Conservation (phyloP, 2,888 invertebrate genomes). For the Dioctria rufipes region DNA sequence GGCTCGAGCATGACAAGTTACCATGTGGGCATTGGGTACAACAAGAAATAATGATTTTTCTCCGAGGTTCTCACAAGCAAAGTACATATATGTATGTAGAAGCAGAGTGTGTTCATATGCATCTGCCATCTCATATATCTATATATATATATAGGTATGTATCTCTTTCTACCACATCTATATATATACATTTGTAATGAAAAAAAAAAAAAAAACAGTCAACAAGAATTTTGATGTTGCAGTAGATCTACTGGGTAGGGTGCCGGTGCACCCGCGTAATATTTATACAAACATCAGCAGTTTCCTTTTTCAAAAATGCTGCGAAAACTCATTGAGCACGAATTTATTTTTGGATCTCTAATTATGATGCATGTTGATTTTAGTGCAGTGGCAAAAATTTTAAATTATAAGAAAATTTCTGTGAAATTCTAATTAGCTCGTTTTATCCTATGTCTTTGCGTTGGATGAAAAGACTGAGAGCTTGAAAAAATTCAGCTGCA, state of each 20-base stretch:
- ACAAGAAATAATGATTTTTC: not conserved
- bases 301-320: not conserved
- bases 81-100: not conserved
- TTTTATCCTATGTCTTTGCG: too few relatives aligned
- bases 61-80: not conserved
- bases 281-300: not conserved
- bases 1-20: conserved; percentile 9
- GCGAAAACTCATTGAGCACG: conserved; percentile 12
- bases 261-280: not conserved
- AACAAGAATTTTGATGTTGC: not conserved
- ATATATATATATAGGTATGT: not conserved
- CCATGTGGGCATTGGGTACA: conserved; percentile 16
- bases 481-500: not conserved
- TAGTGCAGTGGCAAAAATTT: conserved; percentile 23
- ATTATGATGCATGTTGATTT: conserved; percentile 25
- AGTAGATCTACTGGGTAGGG: not conserved
- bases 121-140: conserved; percentile 6
- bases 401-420: conserved; percentile 29
- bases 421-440: conserved; percentile 34
- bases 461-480: not conserved
- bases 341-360: conserved; percentile 40
- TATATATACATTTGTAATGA: too few relatives aligned
- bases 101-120: not conserved
- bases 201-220: not conserved
- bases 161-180: not conserved